These are phyloP conservation scores for Plebejus argus DNA, from an alignment of 2,888 invertebrate genomes.

Conservation along the genomic window DNA sequence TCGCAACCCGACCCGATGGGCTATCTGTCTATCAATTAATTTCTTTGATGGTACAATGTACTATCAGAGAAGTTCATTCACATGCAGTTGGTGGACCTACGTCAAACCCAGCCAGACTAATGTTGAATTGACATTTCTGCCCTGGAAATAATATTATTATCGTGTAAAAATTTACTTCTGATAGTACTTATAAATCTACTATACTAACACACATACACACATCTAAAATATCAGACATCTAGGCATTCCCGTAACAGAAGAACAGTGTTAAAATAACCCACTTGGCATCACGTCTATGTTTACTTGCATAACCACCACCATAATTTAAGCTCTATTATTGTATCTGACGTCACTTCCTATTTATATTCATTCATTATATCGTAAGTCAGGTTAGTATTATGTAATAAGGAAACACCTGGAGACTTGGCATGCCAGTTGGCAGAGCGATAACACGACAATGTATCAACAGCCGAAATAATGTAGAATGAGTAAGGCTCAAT, in stretches of 20 bases:
- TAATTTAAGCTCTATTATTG: not conserved
- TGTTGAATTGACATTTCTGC: too few species aligned
- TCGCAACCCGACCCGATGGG: too few species aligned
- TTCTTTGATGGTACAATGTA: too few species aligned
- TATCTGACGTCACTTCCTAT: not conserved
- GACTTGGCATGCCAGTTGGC: conserved; percentile 15
- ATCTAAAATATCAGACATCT: too few species aligned
- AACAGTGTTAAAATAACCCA: not conserved
- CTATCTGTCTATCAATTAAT: too few species aligned
- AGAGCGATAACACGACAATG: not conserved
- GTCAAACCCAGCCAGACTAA: too few species aligned
- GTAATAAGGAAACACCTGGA: not conserved
- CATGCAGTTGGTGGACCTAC: too few species aligned
- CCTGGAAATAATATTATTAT: too few species aligned
- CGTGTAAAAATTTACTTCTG: too few species aligned
- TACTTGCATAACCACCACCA: not conserved
- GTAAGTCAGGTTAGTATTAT: conserved; percentile 4
- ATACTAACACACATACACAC: too few species aligned
- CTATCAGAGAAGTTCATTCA: too few species aligned
- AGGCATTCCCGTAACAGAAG: not conserved
- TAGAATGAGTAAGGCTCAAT: not conserved
- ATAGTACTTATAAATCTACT: too few species aligned
- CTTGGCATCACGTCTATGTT: not conserved
- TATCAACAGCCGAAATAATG: not conserved
- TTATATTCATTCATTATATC: conserved; percentile 13